phyloP scores from a whole-genome alignment of 2,888 invertebrate species.

The Hipparchia semele region DNA sequence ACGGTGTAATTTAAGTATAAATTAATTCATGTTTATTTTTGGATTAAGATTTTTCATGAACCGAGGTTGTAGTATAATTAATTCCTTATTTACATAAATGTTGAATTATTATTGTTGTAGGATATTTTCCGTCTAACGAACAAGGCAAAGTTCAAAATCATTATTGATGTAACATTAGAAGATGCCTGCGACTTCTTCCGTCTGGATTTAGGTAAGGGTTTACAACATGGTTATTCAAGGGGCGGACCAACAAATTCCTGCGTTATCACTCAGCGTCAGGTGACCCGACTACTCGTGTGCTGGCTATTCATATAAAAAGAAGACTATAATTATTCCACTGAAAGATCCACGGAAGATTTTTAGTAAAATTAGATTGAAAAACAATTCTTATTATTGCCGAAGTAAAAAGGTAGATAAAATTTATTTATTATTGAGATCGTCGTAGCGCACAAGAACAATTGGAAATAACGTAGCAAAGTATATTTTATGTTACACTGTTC shows the following conservation, averaged over 20 bases:
- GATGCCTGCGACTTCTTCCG: not conserved
- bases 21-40: not conserved
- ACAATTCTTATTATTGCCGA: not conserved
- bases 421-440: not conserved
- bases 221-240: too few relatives aligned
- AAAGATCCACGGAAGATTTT: too few relatives aligned
- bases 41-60: not conserved
- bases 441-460: slow-evolving; percentile 18
- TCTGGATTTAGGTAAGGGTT: not conserved
- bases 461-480: slow-evolving; percentile 17
- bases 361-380: not conserved
- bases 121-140: not conserved
- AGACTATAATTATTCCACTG: too few relatives aligned
- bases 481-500: slow-evolving; percentile 11
- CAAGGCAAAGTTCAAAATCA: not conserved
- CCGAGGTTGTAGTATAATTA: not conserved
- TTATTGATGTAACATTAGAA: not conserved
- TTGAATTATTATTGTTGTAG: not conserved
- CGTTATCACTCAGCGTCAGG: too few relatives aligned
- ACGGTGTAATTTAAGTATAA: too few relatives aligned
- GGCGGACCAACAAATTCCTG: too few relatives aligned
- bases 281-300: too few relatives aligned
- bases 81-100: not conserved
- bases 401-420: not conserved
- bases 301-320: too few relatives aligned